These are phyloP conservation scores for Microcebus griseorufus DNA, from an alignment of 2,113 vertebrate genomes.

Conservation along the genomic window DNA sequence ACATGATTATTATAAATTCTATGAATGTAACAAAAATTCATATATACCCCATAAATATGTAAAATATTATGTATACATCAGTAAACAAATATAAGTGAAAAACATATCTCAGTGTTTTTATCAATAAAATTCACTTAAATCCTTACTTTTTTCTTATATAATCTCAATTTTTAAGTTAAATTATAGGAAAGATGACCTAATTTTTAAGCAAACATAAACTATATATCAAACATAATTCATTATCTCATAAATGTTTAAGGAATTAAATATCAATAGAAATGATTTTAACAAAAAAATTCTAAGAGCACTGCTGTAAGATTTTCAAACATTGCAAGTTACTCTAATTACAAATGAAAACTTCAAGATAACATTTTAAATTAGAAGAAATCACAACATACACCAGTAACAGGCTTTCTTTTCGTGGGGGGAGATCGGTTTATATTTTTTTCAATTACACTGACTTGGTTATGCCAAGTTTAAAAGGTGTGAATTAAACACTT, in stretches of 20 bases:
- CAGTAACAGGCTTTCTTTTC: not conserved
- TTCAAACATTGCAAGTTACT: not conserved
- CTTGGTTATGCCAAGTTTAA: not conserved
- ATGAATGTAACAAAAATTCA: too few species aligned
- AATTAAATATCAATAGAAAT: constrained; percentile 35
- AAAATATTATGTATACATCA: too few species aligned
- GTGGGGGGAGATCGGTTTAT: not conserved
- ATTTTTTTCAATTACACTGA: not conserved
- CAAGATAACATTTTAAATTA: not conserved
- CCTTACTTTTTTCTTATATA: not conserved
- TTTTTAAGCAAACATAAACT: constrained; percentile 32
- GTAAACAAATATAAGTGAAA: not conserved
- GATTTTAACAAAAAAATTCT: constrained; percentile 23
- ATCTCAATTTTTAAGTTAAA: constrained; percentile 14
- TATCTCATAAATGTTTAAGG: not conserved
- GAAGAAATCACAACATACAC: not conserved
- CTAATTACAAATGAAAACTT: constrained; percentile 11
- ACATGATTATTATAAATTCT: too few species aligned
- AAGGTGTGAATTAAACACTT: constrained; percentile 21
- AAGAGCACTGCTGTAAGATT: not conserved
- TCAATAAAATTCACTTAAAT: not conserved
- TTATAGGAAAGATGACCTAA: not conserved
- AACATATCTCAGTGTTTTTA: not conserved
- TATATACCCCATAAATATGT: too few species aligned
- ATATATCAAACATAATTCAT: not conserved